A percentile compares a stretch with the other conserved stretches of the same genome.
phyloP scores from a whole-genome alignment of 2,888 invertebrate genomes.

The Diadromus collaris region DNA sequence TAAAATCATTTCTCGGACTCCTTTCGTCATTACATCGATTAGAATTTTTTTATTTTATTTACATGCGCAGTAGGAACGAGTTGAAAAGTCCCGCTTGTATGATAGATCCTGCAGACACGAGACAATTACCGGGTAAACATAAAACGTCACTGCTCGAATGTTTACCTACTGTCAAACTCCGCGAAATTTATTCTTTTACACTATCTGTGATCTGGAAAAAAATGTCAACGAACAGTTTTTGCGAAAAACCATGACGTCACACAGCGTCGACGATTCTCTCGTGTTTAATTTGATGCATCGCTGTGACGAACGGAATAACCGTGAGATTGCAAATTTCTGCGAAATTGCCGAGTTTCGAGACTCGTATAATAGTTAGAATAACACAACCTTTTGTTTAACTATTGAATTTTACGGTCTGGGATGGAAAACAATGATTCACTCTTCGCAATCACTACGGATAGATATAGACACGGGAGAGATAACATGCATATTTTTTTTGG shows the following conservation, averaged over 20 bases:
- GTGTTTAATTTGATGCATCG: not conserved
- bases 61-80: not conserved
- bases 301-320: not conserved
- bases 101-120: not conserved
- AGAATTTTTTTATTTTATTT: not conserved
- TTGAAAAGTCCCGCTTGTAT: not conserved
- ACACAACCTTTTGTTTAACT: too few relatives aligned
- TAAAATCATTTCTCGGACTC: not conserved
- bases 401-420: not conserved
- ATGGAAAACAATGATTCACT: not conserved
- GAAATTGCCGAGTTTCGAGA: too few relatives aligned
- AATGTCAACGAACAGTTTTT: not conserved
- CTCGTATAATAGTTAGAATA: too few relatives aligned
- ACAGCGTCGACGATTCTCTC: not conserved
- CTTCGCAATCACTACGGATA: too few relatives aligned
- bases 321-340: not conserved
- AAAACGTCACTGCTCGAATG: not conserved
- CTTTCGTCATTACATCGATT: not conserved
- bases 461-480: too few relatives aligned
- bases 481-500: not conserved
- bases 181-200: not conserved
- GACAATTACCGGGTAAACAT: not conserved
- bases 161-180: not conserved
- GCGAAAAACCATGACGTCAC: not conserved
- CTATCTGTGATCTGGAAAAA: not conserved